These are phyloP conservation scores for Papilio protenor DNA, from an alignment of 2,888 invertebrate genomes.

Conservation along the genomic window DNA sequence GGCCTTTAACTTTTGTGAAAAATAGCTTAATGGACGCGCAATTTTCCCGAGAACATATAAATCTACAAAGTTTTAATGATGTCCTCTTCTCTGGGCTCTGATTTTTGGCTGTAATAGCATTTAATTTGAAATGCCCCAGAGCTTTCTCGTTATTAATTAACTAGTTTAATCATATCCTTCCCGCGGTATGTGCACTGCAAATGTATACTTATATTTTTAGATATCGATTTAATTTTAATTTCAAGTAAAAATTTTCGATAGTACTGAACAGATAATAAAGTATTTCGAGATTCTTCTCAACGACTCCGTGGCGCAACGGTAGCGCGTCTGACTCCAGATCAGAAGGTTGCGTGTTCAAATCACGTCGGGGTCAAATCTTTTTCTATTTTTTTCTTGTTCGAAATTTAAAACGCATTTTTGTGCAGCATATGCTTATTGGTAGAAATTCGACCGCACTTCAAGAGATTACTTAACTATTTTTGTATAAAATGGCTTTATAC, in stretches of 20 bases:
- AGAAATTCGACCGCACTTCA: too few relatives aligned
- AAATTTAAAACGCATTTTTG: too few relatives aligned
- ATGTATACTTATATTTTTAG: neutral
- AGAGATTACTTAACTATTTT: too few relatives aligned
- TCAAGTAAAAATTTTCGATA: too few relatives aligned
- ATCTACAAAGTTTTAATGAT: constrained; percentile 46
- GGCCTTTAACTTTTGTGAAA: constrained; percentile 47
- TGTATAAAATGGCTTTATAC: too few relatives aligned
- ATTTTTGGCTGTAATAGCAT: neutral
- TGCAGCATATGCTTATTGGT: too few relatives aligned
- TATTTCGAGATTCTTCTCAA: neutral
- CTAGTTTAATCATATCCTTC: neutral
- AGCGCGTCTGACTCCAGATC: constrained; percentile 99
- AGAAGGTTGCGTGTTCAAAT: constrained; percentile 99
- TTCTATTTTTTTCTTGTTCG: neutral
- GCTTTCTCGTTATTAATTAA: neutral
- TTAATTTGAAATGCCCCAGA: neutral
- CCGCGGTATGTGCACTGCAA: neutral
- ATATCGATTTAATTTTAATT: neutral
- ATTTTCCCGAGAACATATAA: constrained; percentile 14
- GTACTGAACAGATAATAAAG: neutral
- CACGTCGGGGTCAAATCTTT: constrained; percentile 93
- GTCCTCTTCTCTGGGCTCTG: neutral
- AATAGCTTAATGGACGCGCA: constrained; percentile 48
- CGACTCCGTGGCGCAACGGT: constrained; percentile 81